These are phyloP conservation scores for Elaphurus davidianus DNA, from an alignment of 2,113 vertebrate genomes.

Conservation along the genomic window DNA sequence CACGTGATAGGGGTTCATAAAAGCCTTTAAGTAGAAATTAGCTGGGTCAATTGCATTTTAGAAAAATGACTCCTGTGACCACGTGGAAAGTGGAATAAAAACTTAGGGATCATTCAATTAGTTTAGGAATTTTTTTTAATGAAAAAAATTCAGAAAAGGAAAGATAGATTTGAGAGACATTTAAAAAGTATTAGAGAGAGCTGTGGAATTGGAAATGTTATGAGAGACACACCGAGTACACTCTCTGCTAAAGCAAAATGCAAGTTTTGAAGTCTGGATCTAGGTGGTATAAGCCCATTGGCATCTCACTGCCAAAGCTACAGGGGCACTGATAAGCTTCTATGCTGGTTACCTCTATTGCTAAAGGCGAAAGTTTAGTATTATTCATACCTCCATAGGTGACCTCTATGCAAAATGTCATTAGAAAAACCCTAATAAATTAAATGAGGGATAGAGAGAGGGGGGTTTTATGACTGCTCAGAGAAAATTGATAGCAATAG, in stretches of 20 bases:
- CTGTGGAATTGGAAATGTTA: neutral
- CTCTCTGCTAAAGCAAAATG: neutral
- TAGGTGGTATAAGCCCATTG: neutral
- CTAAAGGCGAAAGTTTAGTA: neutral
- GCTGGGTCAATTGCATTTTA: neutral
- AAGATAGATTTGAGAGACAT: neutral
- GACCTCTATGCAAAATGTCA: neutral
- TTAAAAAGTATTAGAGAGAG: neutral
- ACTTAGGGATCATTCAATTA: neutral
- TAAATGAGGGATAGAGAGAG: neutral
- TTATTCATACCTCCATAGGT: neutral
- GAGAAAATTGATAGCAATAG: neutral
- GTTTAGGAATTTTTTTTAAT: neutral
- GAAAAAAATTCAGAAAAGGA: neutral
- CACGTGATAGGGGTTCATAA: neutral
- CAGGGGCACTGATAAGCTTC: neutral
- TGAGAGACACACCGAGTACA: neutral
- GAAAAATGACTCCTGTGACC: neutral
- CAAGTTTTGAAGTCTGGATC: neutral
- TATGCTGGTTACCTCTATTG: neutral
- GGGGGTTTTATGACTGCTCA: neutral
- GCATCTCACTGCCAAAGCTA: neutral
- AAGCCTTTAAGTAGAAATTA: neutral
- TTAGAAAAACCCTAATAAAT: neutral
- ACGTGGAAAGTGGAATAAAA: neutral